A percentile compares a stretch with the other conserved stretches of the same genome.
phyloP scores from a whole-genome alignment of 2,113 vertebrate species.

The Siniperca chuatsi region DNA sequence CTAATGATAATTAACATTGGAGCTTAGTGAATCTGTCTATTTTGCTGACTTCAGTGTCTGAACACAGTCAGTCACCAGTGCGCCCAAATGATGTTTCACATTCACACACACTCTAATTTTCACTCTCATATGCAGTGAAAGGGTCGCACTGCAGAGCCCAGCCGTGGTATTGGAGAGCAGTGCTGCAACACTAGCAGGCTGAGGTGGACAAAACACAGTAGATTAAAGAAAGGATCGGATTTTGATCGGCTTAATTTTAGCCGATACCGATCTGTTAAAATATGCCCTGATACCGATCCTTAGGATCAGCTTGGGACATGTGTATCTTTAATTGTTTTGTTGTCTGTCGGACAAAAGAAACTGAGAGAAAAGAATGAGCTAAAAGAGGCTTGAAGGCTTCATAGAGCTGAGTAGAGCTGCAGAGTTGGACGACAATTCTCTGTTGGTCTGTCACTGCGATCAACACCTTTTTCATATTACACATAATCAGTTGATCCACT shows the following conservation, averaged over 20 bases:
- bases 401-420: not conserved
- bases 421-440: not conserved
- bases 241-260: not conserved
- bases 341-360: not conserved
- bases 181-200: not conserved
- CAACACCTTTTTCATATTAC: not conserved
- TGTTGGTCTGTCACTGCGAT: not conserved
- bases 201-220: not conserved
- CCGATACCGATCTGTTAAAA: not conserved
- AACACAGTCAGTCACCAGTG: too few species aligned
- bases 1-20: too few species aligned
- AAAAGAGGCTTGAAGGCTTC: not conserved
- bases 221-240: not conserved
- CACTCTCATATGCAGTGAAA: not conserved
- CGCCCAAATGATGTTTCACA: not conserved
- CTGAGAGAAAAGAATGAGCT: not conserved
- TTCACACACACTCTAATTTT: too few species aligned
- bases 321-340: not conserved
- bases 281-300: not conserved
- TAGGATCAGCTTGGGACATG: not conserved
- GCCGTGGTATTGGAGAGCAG: not conserved
- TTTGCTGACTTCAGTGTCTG: too few species aligned
- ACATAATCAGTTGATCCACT: not conserved
- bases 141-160: not conserved
- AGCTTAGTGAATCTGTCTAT: too few species aligned